Conservation (phyloP, 2,797 vertebrate species). For the Pogoniulus pusillus region DNA sequence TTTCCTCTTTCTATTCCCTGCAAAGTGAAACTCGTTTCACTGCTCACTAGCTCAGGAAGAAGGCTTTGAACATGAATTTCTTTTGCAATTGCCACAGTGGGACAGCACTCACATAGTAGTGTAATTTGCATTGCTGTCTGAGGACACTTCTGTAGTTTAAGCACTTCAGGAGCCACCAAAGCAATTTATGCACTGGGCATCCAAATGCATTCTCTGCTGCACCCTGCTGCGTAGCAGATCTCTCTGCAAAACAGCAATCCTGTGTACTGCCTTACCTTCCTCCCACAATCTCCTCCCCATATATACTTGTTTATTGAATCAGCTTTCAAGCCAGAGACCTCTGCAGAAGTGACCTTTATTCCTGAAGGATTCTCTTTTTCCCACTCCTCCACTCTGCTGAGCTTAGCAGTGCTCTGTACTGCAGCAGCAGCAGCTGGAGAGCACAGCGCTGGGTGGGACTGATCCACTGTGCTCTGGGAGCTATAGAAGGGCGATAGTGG, state of each 20-base stretch:
- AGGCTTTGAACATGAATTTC: conserved; percentile 33
- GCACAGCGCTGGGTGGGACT: accelerated
- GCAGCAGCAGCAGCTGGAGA: background rate
- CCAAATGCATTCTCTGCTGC: background rate
- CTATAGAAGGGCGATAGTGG: background rate
- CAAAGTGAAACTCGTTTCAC: conserved; percentile 21
- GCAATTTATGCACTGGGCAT: conserved; percentile 41
- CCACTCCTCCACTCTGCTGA: accelerated
- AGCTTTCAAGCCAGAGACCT: background rate
- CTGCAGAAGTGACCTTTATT: background rate
- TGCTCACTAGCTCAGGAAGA: conserved; percentile 36
- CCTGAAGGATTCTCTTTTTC: background rate
- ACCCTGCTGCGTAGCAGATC: background rate
- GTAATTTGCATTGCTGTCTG: conserved; percentile 50
- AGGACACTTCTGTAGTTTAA: conserved; percentile 21
- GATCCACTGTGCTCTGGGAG: background rate
- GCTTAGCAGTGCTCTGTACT: background rate
- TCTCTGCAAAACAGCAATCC: background rate
- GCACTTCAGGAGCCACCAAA: conserved; percentile 51
- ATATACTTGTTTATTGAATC: background rate
- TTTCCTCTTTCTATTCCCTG: background rate
- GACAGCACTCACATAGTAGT: background rate
- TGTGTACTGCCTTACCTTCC: background rate
- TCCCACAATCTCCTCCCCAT: background rate
- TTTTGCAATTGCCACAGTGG: conserved; percentile 36